These are phyloP conservation scores for Crotalus horridus DNA, from an alignment of 2,113 vertebrate genomes.

Conservation along the genomic window DNA sequence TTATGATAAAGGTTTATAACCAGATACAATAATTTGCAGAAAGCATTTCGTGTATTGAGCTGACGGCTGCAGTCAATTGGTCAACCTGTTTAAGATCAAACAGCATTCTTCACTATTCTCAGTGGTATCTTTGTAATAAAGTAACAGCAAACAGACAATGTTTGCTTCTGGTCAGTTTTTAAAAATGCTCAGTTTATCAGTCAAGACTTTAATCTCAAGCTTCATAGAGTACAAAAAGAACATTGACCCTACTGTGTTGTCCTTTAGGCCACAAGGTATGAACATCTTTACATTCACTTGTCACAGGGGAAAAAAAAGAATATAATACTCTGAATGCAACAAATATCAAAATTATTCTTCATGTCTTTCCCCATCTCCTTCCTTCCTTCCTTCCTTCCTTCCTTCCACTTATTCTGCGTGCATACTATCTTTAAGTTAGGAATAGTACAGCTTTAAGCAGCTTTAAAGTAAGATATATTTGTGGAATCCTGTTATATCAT, in stretches of 20 bases:
- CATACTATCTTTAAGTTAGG: conserved; percentile 35
- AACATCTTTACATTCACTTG: conserved; percentile 68
- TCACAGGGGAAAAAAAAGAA: conserved; percentile 70
- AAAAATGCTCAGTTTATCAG: conserved; percentile 82
- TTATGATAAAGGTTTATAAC: conserved; percentile 78
- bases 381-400: conserved; percentile 43
- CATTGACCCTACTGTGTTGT: conserved; percentile 73
- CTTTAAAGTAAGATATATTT: conserved; percentile 32
- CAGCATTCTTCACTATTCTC: conserved; percentile 80
- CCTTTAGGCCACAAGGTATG: conserved; percentile 72
- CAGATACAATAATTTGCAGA: conserved; percentile 81
- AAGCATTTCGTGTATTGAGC: conserved; percentile 71
- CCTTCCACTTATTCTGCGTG: conserved; percentile 40
- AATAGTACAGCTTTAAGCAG: conserved; percentile 38
- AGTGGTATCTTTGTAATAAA: conserved; percentile 83
- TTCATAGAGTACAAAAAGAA: conserved; percentile 82
- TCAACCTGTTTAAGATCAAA: conserved; percentile 84
- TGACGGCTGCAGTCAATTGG: conserved; percentile 75
- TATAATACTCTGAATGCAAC: conserved; percentile 67
- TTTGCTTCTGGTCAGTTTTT: conserved; percentile 84
- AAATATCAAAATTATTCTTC: conserved; percentile 65
- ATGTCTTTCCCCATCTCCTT: conserved; percentile 20
- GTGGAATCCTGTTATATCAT: conserved; percentile 47
- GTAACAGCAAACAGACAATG: conserved; percentile 80
- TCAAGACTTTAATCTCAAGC: conserved; percentile 80